phyloP scores from a whole-genome alignment of 2,888 invertebrate species.

The Agriopis leucophaearia region DNA sequence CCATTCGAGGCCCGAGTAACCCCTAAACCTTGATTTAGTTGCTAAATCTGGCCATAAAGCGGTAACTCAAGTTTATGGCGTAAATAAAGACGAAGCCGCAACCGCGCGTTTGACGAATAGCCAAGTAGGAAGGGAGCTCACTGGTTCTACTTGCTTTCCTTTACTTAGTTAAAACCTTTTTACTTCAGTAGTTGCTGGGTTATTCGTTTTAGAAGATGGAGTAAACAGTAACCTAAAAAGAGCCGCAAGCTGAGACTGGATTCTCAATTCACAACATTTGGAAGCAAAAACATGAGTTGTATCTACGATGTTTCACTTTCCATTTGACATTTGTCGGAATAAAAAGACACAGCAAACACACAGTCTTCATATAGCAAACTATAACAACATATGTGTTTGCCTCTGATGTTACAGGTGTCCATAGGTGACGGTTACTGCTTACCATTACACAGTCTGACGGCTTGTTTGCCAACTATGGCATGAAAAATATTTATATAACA shows the following conservation, averaged over 20 bases:
- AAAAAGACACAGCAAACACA: too few relatives aligned
- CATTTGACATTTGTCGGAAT: too few relatives aligned
- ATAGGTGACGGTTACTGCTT: too few relatives aligned
- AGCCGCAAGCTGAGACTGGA: neutral
- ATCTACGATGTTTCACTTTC: too few relatives aligned
- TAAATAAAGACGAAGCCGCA: conserved; percentile 54
- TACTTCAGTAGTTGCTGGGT: neutral
- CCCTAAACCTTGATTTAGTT: conserved; percentile 48
- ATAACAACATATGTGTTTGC: too few relatives aligned
- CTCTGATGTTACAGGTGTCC: too few relatives aligned
- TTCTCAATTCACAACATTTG: neutral
- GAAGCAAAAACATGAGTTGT: too few relatives aligned
- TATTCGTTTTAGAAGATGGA: neutral
- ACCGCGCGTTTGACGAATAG: conserved; percentile 47
- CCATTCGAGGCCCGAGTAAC: conserved; percentile 33
- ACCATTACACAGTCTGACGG: too few relatives aligned
- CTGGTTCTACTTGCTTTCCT: neutral
- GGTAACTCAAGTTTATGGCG: conserved; percentile 55
- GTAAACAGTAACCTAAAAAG: too few relatives aligned
- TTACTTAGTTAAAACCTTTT: neutral
- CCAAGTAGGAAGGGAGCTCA: conserved; percentile 18
- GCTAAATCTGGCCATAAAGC: conserved; percentile 54
- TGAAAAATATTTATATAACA: too few relatives aligned
- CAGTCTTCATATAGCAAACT: too few relatives aligned
- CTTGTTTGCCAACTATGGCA: too few relatives aligned